phyloP scores from a whole-genome alignment of 2,797 vertebrate genomes.

The Darevskia mixta region DNA sequence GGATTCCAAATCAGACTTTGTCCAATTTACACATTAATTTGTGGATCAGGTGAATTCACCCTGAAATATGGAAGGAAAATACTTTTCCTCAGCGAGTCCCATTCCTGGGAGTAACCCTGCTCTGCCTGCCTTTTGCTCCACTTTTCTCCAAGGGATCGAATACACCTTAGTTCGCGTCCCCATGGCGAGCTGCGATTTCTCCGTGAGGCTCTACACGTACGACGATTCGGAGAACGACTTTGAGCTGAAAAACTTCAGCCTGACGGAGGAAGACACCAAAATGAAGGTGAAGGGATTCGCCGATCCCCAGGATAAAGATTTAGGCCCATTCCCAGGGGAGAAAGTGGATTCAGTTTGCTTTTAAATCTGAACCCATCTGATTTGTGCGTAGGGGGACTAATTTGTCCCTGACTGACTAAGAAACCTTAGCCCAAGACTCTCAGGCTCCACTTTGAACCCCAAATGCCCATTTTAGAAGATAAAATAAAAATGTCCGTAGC shows the following conservation, averaged over 20 bases:
- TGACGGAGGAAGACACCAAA: constrained; percentile 87
- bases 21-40: too few relatives aligned
- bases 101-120: fast-evolving
- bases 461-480: too few relatives aligned
- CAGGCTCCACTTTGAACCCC: too few relatives aligned
- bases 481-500: too few relatives aligned
- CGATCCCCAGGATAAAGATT: background rate
- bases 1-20: too few relatives aligned
- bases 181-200: constrained; percentile 97
- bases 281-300: constrained; percentile 84
- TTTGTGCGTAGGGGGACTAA: too few relatives aligned
- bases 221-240: constrained; percentile 87
- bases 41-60: background rate
- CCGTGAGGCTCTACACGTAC: constrained; percentile 90
- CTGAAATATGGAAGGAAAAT: background rate
- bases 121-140: fast-evolving
- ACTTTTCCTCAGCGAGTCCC: too few relatives aligned
- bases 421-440: too few relatives aligned
- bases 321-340: too few relatives aligned
- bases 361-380: too few relatives aligned
- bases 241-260: constrained; percentile 86
- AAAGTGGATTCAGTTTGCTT: too few relatives aligned
- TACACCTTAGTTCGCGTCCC: constrained; percentile 93
- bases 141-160: constrained; percentile 84
- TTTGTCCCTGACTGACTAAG: too few relatives aligned